Evolutionary conservation across 2,113 vertebrate species (phyloP).

Genomic region (Electrona antarctica): DNA sequence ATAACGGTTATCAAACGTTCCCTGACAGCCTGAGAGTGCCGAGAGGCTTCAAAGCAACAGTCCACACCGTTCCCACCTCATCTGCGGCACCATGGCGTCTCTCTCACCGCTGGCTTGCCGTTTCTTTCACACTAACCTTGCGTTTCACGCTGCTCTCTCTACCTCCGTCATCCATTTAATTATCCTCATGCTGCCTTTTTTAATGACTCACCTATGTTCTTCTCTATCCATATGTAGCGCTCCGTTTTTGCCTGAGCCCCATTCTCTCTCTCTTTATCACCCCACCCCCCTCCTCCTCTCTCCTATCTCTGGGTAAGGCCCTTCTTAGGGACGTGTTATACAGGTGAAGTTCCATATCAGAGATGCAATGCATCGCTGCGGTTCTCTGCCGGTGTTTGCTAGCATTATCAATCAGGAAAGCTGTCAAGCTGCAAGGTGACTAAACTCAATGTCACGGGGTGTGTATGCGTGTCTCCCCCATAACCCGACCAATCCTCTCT

Average conservation of each 20-base stretch:
- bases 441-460: slow-evolving; percentile 36
- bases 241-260: neutral
- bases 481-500: no score
- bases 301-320: slow-evolving; percentile 13
- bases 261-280: neutral
- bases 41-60: slow-evolving; percentile 35
- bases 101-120: neutral
- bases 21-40: slow-evolving; percentile 40
- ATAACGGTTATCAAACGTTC: slow-evolving; percentile 51
- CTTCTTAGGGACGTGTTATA: slow-evolving; percentile 9
- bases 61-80: slow-evolving; percentile 11
- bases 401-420: slow-evolving; percentile 26
- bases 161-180: neutral
- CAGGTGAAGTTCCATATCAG: neutral
- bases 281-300: neutral
- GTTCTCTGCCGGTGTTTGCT: slow-evolving; percentile 20
- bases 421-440: slow-evolving; percentile 44
- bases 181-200: slow-evolving; percentile 20
- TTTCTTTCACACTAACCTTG: neutral
- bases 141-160: neutral
- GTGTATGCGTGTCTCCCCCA: neutral
- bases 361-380: slow-evolving; percentile 14
- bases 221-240: neutral
- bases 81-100: neutral
- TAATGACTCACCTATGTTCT: neutral